phyloP scores from a whole-genome alignment of 2,888 invertebrate genomes.

The Dermolepida albohirtum region DNA sequence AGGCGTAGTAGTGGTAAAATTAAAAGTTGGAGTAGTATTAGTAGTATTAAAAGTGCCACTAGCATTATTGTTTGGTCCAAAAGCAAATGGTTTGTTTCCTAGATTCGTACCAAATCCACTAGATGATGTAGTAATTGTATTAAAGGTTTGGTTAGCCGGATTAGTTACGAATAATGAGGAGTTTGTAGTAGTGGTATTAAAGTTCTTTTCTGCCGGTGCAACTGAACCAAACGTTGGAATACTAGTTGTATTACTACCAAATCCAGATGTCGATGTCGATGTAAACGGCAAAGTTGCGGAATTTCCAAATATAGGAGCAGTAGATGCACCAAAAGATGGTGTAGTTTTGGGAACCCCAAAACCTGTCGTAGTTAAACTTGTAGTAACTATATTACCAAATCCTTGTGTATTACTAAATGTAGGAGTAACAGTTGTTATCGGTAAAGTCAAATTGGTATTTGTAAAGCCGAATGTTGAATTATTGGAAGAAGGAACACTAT shows the following conservation, averaged over 20 bases:
- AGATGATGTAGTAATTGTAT: constrained; percentile 36
- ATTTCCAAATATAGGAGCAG: constrained; percentile 51
- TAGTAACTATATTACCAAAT: constrained; percentile 1
- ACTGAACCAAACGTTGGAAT: constrained; percentile 12
- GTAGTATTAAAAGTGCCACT: constrained; percentile 44
- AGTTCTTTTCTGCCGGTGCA: constrained; percentile 1
- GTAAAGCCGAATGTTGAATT: constrained; percentile 5
- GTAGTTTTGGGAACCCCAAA: constrained; percentile 41
- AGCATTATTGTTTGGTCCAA: constrained; percentile 36
- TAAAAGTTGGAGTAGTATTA: constrained; percentile 57
- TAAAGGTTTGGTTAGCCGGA: constrained; percentile 16
- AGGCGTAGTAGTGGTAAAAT: constrained; percentile 57
- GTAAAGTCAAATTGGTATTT: not conserved
- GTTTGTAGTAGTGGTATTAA: constrained; percentile 41
- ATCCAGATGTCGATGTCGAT: not conserved
- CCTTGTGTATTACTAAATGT: not conserved
- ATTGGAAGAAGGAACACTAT: constrained; percentile 21
- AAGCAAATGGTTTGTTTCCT: constrained; percentile 44
- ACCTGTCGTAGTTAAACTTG: constrained; percentile 28
- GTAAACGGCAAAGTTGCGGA: constrained; percentile 1
- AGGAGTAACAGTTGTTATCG: constrained; percentile 1
- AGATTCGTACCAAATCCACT: constrained; percentile 44
- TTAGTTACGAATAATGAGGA: constrained; percentile 44
- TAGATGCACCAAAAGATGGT: constrained; percentile 10
- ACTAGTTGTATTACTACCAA: constrained; percentile 13